Evolutionary conservation across 2,797 vertebrate species (phyloP), one percentile per base, ranked within the genome.

Genomic region (Emydoidea blandingii): DNA sequence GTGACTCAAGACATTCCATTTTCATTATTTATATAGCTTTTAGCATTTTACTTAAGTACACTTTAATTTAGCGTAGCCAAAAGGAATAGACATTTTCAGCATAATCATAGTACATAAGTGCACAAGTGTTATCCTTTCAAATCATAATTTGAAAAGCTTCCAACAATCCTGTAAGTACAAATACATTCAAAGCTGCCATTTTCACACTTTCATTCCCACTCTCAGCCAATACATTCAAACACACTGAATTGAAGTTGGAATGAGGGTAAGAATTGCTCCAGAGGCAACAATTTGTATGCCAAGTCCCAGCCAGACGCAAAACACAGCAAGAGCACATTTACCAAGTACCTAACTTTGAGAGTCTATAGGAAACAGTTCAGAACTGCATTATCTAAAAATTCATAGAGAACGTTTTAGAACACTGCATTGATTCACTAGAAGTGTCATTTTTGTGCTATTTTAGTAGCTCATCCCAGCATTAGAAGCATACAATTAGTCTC

Each of bases 231-330:
- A 53, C 54, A 62, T 79, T 37, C n/a, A 62, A 27, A 92, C 87
- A 95, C 34, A 82, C 83, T n/a, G 15, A 81, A 81, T 83, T 50
- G 88, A 93, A 95, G 76, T 44, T 12, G 37, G 50, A 74, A 83
- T 57, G 82, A 57, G 86, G 78, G 29, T 23, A 52, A 41, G 37
- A 68, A n/a, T 74, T 31, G 19, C 80, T 92, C 14, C 21, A 56
- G 57, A 31, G 29, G 29, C 76, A 57, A 84, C 31, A 41, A 79
- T 11, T 37, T 81, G 23, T 3, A 3, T 59, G 72, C 59, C 34
- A 84, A 10, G 79, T 89, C 94, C 83, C 81, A 83, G 23, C 41
- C 47, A 89, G 47, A 91, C 56, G 86, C 2, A 15, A 93, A 92
- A 88, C 84, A 78, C 34, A 90, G 68, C 72, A 91, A 68, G 34